Conservation (phyloP, 2,888 invertebrate genomes). For the Cephus runcator region DNA sequence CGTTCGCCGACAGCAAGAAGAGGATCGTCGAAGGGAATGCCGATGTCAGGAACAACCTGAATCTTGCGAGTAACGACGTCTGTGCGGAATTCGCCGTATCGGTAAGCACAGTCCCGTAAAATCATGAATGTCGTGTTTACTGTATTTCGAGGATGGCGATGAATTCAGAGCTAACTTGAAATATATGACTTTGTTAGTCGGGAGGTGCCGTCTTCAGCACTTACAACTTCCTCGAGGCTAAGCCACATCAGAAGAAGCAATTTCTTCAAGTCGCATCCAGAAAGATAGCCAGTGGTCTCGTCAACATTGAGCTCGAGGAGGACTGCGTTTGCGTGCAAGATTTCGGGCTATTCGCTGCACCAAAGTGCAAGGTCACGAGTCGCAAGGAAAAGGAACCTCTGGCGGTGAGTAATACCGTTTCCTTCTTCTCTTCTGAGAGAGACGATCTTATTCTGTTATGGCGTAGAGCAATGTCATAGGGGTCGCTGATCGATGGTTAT, state of each 20-base stretch:
- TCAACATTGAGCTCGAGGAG: constrained; percentile 51
- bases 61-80: constrained; percentile 68
- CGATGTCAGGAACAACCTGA: constrained; percentile 70
- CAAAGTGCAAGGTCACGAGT: constrained; percentile 57
- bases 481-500: not conserved
- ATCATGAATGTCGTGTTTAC: no score
- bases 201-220: constrained; percentile 76
- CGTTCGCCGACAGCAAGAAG: constrained; percentile 73
- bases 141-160: no score
- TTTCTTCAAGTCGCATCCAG: constrained; percentile 68
- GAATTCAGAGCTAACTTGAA: no score
- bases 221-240: constrained; percentile 69
- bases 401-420: constrained; percentile 40
- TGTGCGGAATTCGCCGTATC: constrained; percentile 76
- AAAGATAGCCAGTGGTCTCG: constrained; percentile 55
- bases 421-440: not conserved
- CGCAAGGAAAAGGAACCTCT: constrained; percentile 51
- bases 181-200: constrained; percentile 63
- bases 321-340: constrained; percentile 58
- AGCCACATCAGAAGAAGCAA: constrained; percentile 72
- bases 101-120: constrained; percentile 65
- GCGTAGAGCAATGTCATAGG: not conserved
- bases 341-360: constrained; percentile 44
- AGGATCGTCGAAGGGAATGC: constrained; percentile 71
- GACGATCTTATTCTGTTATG: not conserved